phyloP scores from a whole-genome alignment of 2,113 vertebrate species.

The Taxidea taxus region DNA sequence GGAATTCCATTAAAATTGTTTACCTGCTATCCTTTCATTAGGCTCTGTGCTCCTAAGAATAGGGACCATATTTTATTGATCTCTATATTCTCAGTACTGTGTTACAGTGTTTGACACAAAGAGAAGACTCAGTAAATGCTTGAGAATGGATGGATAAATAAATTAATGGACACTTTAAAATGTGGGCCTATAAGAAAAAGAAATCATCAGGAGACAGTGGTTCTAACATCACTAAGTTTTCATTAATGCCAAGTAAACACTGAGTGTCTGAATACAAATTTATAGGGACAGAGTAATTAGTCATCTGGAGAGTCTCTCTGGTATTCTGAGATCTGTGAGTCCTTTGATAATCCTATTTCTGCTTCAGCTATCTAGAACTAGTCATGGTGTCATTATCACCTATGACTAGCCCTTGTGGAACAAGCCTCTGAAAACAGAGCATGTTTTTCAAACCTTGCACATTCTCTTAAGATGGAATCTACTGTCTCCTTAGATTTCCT shows the following conservation, averaged over 20 bases:
- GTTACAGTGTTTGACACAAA: not conserved
- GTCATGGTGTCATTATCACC: not conserved
- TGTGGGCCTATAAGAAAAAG: not conserved
- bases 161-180: not conserved
- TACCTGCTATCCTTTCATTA: not conserved
- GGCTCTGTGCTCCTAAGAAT: not conserved
- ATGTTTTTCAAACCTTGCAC: conserved; percentile 26
- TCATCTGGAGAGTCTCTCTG: not conserved
- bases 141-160: not conserved
- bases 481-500: conserved; percentile 66
- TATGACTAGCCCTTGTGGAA: not conserved
- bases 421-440: conserved; percentile 38
- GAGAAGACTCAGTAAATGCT: not conserved
- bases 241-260: conserved; percentile 12
- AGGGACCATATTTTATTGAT: not conserved
- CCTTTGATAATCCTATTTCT: conserved; percentile 5
- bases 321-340: not conserved
- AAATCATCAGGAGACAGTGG: not conserved
- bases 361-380: conserved; percentile 15
- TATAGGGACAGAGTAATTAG: not conserved
- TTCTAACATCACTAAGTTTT: not conserved
- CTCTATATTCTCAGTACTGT: not conserved
- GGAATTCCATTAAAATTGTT: not conserved
- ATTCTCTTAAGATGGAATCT: conserved; percentile 53
- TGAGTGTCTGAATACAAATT: not conserved